These are phyloP conservation scores for Strix occidentalis DNA, from an alignment of 2,797 vertebrate genomes.

Conservation along the genomic window DNA sequence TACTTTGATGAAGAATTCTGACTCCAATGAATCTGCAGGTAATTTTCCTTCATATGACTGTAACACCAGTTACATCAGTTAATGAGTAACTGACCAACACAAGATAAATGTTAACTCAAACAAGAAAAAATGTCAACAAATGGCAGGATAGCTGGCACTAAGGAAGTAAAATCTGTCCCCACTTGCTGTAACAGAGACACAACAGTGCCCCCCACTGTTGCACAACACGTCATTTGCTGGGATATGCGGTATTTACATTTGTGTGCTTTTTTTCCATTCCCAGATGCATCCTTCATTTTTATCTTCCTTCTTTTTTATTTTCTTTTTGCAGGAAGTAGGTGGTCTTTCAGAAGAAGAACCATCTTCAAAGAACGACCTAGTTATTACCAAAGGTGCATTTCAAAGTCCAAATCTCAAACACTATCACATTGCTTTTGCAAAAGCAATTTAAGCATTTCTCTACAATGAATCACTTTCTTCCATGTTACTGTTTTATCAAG, in stretches of 20 bases:
- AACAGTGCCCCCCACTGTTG: neutral
- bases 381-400: neutral
- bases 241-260: neutral
- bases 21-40: neutral
- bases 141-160: neutral
- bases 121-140: slow-evolving; percentile 37
- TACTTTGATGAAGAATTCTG: neutral
- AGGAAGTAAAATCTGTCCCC: neutral
- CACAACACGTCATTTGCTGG: neutral
- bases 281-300: neutral
- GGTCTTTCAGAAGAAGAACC: neutral
- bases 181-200: neutral
- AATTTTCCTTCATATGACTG: neutral
- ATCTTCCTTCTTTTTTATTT: neutral
- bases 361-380: neutral
- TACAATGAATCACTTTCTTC: neutral
- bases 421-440: neutral
- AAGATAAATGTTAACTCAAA: slow-evolving; percentile 46
- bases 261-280: neutral
- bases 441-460: neutral
- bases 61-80: neutral
- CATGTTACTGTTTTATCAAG: neutral
- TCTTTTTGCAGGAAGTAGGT: neutral
- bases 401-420: slow-evolving; percentile 7
- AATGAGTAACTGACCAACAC: slow-evolving; percentile 17